phyloP scores from a whole-genome alignment of 2,888 invertebrate species.

The Trissonchulus sp. region DNA sequence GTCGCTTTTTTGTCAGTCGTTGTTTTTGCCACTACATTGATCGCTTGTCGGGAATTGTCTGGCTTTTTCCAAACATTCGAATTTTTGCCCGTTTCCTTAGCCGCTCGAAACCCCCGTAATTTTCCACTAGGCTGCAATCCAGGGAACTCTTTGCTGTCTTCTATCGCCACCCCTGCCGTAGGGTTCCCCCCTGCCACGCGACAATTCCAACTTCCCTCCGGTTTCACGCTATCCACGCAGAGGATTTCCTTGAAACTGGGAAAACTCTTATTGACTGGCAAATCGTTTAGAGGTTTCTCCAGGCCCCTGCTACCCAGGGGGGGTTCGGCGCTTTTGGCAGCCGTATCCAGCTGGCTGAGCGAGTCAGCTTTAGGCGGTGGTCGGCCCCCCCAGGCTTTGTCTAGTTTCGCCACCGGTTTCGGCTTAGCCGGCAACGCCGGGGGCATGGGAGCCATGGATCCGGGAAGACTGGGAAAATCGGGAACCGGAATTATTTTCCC shows the following conservation, averaged over 20 bases:
- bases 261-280: neutral
- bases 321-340: neutral
- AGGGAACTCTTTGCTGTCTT: too few species aligned
- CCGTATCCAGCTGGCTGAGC: neutral
- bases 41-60: neutral
- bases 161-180: neutral
- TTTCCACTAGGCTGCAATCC: neutral
- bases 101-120: neutral
- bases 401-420: neutral
- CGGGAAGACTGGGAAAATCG: constrained; percentile 1
- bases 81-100: neutral
- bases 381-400: neutral
- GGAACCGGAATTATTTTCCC: too few species aligned
- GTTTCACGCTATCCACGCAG: neutral
- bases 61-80: neutral
- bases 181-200: neutral
- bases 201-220: neutral
- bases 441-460: neutral
- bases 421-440: neutral
- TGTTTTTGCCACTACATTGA: too few species aligned
- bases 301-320: neutral
- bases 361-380: neutral
- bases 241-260: neutral
- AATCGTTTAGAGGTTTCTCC: too few species aligned
- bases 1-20: too few species aligned